Percentiles rank a stretch among this genome's conserved stretches.
Conservation (phyloP, 2,797 vertebrate genomes). For the Parauchenoglanis ngamensis region DNA sequence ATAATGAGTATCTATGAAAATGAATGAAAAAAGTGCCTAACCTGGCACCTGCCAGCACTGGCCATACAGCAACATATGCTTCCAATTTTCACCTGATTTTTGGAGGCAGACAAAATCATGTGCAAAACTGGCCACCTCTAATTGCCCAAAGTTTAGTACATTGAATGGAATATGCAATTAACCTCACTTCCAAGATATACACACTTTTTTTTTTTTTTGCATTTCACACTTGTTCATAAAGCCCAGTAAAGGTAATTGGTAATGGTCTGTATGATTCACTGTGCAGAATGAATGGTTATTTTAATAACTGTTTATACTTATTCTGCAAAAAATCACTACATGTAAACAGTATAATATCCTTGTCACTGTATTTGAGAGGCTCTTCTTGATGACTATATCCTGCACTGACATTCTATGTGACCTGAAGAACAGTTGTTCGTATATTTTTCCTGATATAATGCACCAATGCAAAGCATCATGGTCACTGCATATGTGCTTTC, state of each 20-base stretch:
- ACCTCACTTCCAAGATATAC: constrained; percentile 1
- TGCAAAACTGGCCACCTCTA: constrained; percentile 21
- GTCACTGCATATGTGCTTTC: not conserved
- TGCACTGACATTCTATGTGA: not conserved
- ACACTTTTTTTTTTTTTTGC: not conserved
- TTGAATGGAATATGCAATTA: constrained; percentile 24
- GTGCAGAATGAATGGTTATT: not conserved
- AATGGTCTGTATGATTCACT: not conserved
- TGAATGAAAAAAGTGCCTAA: constrained; percentile 15
- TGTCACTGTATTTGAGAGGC: not conserved
- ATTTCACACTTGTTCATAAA: constrained; percentile 7
- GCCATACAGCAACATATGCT: not conserved
- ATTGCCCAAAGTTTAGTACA: constrained; percentile 18
- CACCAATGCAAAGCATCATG: not conserved
- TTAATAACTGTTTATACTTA: not conserved
- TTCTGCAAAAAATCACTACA: not conserved
- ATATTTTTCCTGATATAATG: not conserved
- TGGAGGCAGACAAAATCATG: constrained; percentile 14
- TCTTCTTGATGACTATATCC: not conserved
- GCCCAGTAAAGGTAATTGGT: not conserved
- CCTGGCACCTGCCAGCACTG: not conserved
- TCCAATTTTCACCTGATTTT: constrained; percentile 29
- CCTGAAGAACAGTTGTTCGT: not conserved
- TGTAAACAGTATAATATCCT: too few relatives aligned
- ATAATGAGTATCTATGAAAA: not conserved